Percentiles rank a stretch among this genome's conserved stretches.
These are phyloP conservation scores for Mechanitis mazaeus DNA, from an alignment of 2,888 invertebrate genomes.

Conservation along the genomic window DNA sequence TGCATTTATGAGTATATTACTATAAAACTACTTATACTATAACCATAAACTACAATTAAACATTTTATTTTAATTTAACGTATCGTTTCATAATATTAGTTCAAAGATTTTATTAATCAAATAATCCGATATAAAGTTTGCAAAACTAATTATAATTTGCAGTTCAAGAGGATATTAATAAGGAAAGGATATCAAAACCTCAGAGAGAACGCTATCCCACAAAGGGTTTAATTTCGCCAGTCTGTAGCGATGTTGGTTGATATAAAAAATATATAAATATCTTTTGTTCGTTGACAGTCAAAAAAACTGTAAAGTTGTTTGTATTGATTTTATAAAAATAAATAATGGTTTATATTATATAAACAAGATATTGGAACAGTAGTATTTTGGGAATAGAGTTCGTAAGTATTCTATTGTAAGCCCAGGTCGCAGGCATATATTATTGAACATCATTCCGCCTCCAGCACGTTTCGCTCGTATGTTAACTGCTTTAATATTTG, in stretches of 20 bases:
- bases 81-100: background rate
- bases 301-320: background rate
- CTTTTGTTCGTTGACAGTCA: background rate
- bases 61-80: no score
- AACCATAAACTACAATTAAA: no score
- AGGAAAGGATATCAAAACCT: slow-evolving; percentile 6
- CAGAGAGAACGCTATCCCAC: slow-evolving; percentile 2
- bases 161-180: slow-evolving; percentile 5
- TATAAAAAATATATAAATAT: background rate
- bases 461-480: slow-evolving; percentile 39
- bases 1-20: slow-evolving; percentile 6
- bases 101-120: background rate
- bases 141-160: slow-evolving; percentile 4
- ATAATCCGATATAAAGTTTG: background rate
- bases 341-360: background rate
- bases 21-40: background rate
- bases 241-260: slow-evolving; percentile 1
- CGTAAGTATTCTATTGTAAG: background rate
- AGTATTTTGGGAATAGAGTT: background rate
- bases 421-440: slow-evolving; percentile 1
- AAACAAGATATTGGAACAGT: background rate
- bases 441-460: background rate
- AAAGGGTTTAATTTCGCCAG: slow-evolving; percentile 6
- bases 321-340: background rate
- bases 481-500: slow-evolving; percentile 44